These are phyloP conservation scores for Cynopterus sphinx DNA, from an alignment of 2,797 vertebrate genomes.

Conservation along the genomic window DNA sequence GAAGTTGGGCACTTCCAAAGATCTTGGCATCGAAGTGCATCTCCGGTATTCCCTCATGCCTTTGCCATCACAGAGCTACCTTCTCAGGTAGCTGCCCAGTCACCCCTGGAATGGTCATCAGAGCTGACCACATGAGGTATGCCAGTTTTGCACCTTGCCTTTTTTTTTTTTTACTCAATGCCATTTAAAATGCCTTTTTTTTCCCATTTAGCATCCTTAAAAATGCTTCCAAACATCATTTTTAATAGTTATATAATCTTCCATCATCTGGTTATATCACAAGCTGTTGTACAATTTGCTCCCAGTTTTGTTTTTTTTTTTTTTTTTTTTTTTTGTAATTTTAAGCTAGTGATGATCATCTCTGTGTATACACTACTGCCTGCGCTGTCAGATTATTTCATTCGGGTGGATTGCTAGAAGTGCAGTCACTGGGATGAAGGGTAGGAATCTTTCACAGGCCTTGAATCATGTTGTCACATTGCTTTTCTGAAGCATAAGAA, in stretches of 20 bases:
- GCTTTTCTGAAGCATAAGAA: background rate
- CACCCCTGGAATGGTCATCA: background rate
- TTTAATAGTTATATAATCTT: background rate
- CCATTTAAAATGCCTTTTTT: background rate
- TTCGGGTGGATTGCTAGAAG: background rate
- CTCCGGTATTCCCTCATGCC: background rate
- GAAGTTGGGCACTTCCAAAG: background rate
- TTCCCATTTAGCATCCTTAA: background rate
- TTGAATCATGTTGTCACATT: background rate
- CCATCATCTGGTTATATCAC: background rate
- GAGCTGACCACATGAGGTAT: background rate
- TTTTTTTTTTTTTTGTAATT: background rate
- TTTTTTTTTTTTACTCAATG: background rate
- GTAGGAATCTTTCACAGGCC: background rate
- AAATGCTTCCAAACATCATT: background rate
- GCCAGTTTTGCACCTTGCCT: background rate
- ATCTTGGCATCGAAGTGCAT: background rate
- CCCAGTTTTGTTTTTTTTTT: background rate
- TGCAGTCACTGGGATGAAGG: background rate
- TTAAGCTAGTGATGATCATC: background rate
- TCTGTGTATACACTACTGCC: background rate
- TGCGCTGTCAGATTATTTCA: background rate
- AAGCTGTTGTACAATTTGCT: background rate
- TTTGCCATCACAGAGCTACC: background rate
- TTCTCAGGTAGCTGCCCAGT: background rate